Base-by-base conservation (phyloP, 2,113 vertebrate species). In the Panthera tigris region DNA sequence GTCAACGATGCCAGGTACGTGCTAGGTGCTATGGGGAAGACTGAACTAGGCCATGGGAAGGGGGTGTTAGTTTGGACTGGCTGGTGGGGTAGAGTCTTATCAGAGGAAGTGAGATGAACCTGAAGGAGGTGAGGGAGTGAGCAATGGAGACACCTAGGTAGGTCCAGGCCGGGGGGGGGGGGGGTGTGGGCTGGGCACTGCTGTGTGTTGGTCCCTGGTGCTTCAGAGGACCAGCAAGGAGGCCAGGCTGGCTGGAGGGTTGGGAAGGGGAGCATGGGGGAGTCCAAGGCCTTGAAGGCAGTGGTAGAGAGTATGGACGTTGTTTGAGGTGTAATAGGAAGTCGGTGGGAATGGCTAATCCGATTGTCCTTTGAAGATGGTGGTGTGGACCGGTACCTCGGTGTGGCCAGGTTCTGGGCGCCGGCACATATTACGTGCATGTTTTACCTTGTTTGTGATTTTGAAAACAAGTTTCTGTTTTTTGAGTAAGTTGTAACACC, bases 191-290 rank as follows among this genome's bases (percentile, higher is more conserved):
- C 12, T 65, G 63, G 63, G 63, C 39, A 39, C 21, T 61, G 9
- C 61, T 16, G 3, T 13, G 33, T 23, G 52, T 33, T 36, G 52
- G 45, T 31, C 48, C 84, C 33, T 31, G 55, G 27, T 19, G 80
- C n/a, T 78, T 41, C 36, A 7, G 93, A 57, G 81, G 39, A 14
- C 31, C 39, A 9, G 55, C 68, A 7, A 55, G 69, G 25, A 27
- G n/a, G 19, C 3, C 2, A 29, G 81, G 41, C 78, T 66, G 80
- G 16, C 71, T 55, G 45, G 65, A 41, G 8, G 0, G 3, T 4
- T 13, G 7, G 4, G 27, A 10, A 27, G 25, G 1, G n/a, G n/a
- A 12, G 6, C 0, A 4, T 11, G 12, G 39, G 31, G 10, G 0
- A 41, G 52, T 50, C 45, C 2, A 4, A 23, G 74, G 31, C 73